A percentile compares a stretch with the other conserved stretches of the same genome.
These are phyloP conservation scores for Ateles fusciceps DNA, from an alignment of 2,797 vertebrate genomes.

Conservation along the genomic window DNA sequence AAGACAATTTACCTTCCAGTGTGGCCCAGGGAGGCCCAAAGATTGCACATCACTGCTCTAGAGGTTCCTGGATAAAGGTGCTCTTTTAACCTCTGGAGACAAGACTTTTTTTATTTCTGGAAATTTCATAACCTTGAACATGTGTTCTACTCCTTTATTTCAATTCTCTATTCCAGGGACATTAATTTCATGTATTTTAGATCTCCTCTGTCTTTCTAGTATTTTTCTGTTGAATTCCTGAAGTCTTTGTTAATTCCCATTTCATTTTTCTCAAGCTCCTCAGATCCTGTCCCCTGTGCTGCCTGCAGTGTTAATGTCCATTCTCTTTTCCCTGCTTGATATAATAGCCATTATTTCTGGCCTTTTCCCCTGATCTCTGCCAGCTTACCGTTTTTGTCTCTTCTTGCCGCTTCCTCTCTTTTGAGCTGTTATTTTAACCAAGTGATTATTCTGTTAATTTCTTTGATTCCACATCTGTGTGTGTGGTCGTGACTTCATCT, in stretches of 20 bases:
- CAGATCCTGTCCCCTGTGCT: rapidly evolving
- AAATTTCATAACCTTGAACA: background rate
- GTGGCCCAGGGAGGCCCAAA: background rate
- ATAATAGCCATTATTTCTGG: background rate
- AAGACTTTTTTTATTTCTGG: background rate
- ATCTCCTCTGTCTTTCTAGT: background rate
- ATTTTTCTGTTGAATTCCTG: background rate
- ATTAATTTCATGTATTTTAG: rapidly evolving
- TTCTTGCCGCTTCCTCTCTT: background rate
- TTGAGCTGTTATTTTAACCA: background rate
- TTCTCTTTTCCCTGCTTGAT: background rate
- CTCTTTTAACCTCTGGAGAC: background rate
- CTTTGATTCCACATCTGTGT: background rate
- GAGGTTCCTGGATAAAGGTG: background rate
- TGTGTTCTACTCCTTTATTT: background rate
- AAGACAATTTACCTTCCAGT: background rate
- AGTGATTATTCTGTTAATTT: background rate
- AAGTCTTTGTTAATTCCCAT: background rate
- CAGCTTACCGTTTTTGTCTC: background rate
- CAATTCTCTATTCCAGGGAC: no score
- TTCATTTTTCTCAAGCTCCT: background rate
- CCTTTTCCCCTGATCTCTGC: background rate
- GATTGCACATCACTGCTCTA: background rate
- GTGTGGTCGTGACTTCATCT: background rate
- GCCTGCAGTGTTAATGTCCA: rapidly evolving